Evolutionary conservation across 2,113 vertebrate genomes (phyloP).

Genomic region (Lepidothrix coronata): DNA sequence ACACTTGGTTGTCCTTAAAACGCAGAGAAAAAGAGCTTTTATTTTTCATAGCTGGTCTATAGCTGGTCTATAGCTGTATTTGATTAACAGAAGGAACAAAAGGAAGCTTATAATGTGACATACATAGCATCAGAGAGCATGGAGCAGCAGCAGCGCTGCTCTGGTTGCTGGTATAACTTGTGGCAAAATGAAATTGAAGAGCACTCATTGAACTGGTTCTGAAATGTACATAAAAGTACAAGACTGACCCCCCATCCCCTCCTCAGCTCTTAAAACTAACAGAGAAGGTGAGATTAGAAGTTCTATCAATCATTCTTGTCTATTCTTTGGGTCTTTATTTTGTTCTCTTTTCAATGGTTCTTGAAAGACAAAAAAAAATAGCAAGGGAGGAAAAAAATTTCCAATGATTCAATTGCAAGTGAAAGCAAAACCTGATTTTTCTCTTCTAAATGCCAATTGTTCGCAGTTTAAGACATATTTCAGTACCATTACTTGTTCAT

Average conservation of each 20-base stretch:
- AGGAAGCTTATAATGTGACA: not conserved
- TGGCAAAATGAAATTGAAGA: not conserved
- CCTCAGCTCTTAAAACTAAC: not conserved
- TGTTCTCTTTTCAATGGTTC: not conserved
- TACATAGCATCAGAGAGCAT: not conserved
- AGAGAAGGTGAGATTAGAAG: not conserved
- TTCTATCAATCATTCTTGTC: not conserved
- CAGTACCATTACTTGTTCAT: not conserved
- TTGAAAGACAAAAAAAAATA: not conserved
- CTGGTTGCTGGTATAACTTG: not conserved
- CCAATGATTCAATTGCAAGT: not conserved
- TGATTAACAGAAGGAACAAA: not conserved
- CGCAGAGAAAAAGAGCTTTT: not conserved
- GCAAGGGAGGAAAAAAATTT: not conserved
- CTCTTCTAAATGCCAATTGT: not conserved
- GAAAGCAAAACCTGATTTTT: not conserved
- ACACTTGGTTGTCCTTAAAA: conserved; percentile 5
- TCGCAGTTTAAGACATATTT: not conserved
- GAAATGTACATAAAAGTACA: not conserved
- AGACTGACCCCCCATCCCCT: fast-evolving
- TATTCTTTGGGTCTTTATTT: not conserved
- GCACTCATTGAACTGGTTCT: not conserved
- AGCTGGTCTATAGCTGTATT: not conserved
- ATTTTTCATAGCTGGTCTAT: not conserved
- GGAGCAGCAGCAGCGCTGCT: not conserved